Evolutionary conservation across 2,113 vertebrate species (phyloP).

Genomic region (Piprites chloris): DNA sequence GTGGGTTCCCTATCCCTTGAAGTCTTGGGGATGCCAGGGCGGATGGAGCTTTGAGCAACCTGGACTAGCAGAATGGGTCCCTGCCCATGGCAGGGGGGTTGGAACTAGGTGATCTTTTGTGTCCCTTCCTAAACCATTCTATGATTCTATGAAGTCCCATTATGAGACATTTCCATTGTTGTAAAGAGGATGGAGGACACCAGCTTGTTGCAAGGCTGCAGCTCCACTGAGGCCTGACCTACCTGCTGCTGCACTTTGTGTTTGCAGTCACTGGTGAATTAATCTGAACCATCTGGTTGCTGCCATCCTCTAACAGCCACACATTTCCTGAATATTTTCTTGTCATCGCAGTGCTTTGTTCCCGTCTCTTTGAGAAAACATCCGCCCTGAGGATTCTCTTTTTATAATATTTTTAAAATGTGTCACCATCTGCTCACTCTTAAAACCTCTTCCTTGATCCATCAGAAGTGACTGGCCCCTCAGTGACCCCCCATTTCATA

Average conservation of each 20-base stretch:
- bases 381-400: slow-evolving; percentile 17
- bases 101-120: background rate
- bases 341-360: slow-evolving; percentile 4
- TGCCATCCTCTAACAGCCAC: slow-evolving; percentile 1
- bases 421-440: background rate
- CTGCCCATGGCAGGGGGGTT: background rate
- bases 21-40: background rate
- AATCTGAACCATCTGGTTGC: slow-evolving; percentile 26
- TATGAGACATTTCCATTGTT: background rate
- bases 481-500: background rate
- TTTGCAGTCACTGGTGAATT: background rate
- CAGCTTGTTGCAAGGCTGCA: background rate
- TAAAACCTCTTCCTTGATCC: background rate
- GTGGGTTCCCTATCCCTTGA: background rate
- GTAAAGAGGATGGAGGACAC: background rate
- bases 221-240: background rate
- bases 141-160: background rate
- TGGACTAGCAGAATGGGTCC: background rate
- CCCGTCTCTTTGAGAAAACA: background rate
- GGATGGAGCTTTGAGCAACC: background rate
- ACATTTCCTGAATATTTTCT: slow-evolving; percentile 38
- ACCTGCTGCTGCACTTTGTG: background rate
- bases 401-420: slow-evolving; percentile 9
- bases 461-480: background rate
- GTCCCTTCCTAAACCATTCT: background rate